Base-by-base conservation (phyloP, 2,888 invertebrate genomes). In the Liopterus haemorrhoidalis region DNA sequence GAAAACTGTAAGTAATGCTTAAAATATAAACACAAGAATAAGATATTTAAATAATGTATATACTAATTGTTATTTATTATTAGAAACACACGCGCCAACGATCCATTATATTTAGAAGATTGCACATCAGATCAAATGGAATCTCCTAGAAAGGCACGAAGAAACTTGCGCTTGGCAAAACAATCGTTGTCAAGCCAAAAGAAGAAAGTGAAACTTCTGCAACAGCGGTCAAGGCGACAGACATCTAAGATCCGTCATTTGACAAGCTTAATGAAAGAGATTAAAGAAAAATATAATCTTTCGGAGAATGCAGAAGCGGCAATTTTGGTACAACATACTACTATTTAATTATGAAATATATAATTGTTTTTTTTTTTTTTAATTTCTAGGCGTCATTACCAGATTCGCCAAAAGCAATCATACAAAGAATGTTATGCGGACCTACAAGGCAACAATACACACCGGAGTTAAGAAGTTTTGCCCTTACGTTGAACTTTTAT, bases 401-500 rank as follows among this genome's bases (percentile, higher is more conserved):
- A 33, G 33, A 21, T 18, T 30, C 32, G 9, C 19, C 18, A 2
- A 32, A 32, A 16, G 32, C 5, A 16, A 4, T 32, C 9, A 19
- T 32, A 11, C 8, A 32, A 16, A 15, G n/a, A 21, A 20, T 41
- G 12, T n/a, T 41, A 4, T 5, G 18, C 5, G 32, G 41, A n/a
- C n/a, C n/a, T n/a, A n/a, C n/a, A n/a, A n/a, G n/a, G n/a, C 15
- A 42, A 24, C 37, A 30, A 32, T 37, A 43, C 25, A 11, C 22
- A 9, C 42, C 47, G 5, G 16, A 22, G 18, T 21, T 47, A 21
- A 15, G 47, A 14, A 19, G 38, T 9, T 48, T 49, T 41, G 46
- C 49, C n/a, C 8, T 41, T 5, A 36, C 41, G 3, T 20, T 49
- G 16, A 14, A 40, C 24, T 48, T 49, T 37, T 46, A 49, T 25